These are phyloP conservation scores for Lerista edwardsae DNA, from an alignment of 2,797 vertebrate genomes.

Conservation along the genomic window DNA sequence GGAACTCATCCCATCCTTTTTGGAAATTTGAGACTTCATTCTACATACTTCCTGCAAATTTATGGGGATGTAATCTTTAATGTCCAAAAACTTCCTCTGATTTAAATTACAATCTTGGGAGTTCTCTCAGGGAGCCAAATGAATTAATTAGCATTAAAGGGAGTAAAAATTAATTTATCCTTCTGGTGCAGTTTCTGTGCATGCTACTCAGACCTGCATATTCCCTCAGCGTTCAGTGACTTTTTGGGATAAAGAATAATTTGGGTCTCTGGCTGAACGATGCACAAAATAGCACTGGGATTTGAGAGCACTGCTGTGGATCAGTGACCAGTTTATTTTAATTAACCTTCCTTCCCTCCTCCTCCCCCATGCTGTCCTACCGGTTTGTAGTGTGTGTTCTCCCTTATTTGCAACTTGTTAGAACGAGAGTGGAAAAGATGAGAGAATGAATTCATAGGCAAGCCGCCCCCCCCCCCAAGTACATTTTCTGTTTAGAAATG, in stretches of 20 bases:
- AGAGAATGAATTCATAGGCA: too few relatives aligned
- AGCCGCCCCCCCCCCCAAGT: too few relatives aligned
- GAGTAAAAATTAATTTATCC: constrained; percentile 42
- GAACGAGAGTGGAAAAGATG: background rate
- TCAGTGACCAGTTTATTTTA: constrained; percentile 65
- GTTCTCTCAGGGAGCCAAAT: constrained; percentile 21
- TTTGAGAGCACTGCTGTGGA: constrained; percentile 51
- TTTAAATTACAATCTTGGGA: constrained; percentile 28
- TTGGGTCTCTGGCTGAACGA: constrained; percentile 48
- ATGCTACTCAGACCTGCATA: constrained; percentile 26
- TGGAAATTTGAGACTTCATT: constrained; percentile 25
- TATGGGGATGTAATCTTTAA: constrained; percentile 32
- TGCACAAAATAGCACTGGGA: constrained; percentile 45
- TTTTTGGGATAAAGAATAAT: constrained; percentile 55
- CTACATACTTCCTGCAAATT: constrained; percentile 32
- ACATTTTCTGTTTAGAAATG: too few relatives aligned
- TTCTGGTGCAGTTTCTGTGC: constrained; percentile 26
- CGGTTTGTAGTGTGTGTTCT: constrained; percentile 47
- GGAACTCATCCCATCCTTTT: constrained; percentile 9
- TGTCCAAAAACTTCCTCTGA: constrained; percentile 12
- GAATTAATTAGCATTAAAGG: constrained; percentile 42
- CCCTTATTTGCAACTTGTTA: constrained; percentile 60
- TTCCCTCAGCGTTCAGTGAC: constrained; percentile 50
- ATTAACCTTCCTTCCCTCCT: constrained; percentile 62
- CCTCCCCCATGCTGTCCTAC: constrained; percentile 39